These are phyloP conservation scores for Budorcas taxicolor DNA, from an alignment of 2,113 vertebrate species.

Conservation along the genomic window DNA sequence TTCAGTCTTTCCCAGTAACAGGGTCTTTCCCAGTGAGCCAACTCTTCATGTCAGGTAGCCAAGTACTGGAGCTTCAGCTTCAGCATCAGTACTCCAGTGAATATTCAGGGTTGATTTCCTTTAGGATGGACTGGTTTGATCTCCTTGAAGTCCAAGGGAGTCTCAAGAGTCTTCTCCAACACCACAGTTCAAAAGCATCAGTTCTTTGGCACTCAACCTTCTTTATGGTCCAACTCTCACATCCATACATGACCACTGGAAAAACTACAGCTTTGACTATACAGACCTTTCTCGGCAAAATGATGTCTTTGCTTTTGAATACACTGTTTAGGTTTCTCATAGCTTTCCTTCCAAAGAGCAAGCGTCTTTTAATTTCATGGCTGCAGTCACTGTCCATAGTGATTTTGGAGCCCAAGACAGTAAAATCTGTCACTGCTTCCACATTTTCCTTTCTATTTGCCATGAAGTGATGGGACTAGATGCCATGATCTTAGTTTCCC, in stretches of 20 bases:
- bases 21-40: neutral
- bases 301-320: neutral
- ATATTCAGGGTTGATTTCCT: neutral
- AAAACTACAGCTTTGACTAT: neutral
- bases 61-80: neutral
- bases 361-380: neutral
- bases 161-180: neutral
- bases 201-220: neutral
- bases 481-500: neutral
- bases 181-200: neutral
- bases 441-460: neutral
- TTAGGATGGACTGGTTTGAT: neutral
- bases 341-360: neutral
- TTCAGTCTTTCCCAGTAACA: neutral
- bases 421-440: neutral
- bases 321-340: neutral
- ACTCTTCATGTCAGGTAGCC: neutral
- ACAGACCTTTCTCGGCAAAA: neutral
- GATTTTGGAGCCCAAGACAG: neutral
- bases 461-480: neutral
- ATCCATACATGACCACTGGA: neutral
- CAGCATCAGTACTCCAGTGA: neutral
- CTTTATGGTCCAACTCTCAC: neutral
- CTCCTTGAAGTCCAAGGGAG: neutral
- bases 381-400: neutral